Conservation (phyloP, 2,797 vertebrate species). For the Eptatretus atami region DNA sequence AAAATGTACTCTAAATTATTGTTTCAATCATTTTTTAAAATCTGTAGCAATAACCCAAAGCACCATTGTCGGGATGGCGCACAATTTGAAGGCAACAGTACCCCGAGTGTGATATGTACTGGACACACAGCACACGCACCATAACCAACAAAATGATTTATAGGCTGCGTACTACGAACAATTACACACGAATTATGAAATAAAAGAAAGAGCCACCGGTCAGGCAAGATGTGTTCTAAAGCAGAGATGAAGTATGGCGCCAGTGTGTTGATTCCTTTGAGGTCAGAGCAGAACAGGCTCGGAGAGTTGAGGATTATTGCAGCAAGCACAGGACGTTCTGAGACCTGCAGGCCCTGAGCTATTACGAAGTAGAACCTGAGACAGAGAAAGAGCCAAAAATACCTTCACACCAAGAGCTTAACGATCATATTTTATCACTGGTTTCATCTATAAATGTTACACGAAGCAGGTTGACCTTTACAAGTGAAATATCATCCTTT, state of each 20-base stretch:
- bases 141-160: too few species aligned
- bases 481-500: too few species aligned
- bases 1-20: neutral
- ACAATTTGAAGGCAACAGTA: too few species aligned
- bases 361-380: slow-evolving; percentile 74
- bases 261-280: slow-evolving; percentile 53
- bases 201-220: slow-evolving; percentile 25
- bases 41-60: too few species aligned
- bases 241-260: slow-evolving; percentile 52
- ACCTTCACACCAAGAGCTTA: too few species aligned
- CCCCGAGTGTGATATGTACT: neutral
- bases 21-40: neutral
- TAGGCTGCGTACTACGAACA: too few species aligned
- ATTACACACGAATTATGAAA: too few species aligned
- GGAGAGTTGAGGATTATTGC: slow-evolving; percentile 60
- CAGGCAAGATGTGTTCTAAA: slow-evolving; percentile 53
- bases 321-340: slow-evolving; percentile 44
- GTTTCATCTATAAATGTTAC: too few species aligned
- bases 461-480: too few species aligned
- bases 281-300: slow-evolving; percentile 56
- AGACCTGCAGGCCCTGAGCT: slow-evolving; percentile 56
- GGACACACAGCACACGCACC: too few species aligned
- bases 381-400: slow-evolving; percentile 14
- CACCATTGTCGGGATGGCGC: too few species aligned
- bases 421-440: too few species aligned